Evolutionary conservation across 2,888 invertebrate genomes (phyloP).

Genomic region (Parthenolecanium corni): DNA sequence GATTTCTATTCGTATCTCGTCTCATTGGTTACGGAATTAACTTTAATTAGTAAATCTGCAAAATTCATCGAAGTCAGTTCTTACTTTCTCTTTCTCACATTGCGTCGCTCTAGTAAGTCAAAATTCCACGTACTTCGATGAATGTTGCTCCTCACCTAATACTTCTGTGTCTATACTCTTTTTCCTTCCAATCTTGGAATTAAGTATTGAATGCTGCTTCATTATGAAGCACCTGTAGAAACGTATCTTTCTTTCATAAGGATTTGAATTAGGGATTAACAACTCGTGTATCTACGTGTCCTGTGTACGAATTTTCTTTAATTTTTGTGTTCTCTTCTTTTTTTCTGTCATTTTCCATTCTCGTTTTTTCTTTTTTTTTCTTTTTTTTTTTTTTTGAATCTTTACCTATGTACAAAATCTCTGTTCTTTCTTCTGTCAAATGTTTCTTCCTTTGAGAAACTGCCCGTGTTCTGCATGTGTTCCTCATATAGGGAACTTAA

Average conservation of each 20-base stretch:
- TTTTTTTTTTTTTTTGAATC: not conserved
- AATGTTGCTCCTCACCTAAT: not conserved
- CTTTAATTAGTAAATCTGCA: not conserved
- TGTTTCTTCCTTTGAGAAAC: too few species aligned
- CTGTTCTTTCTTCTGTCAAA: too few species aligned
- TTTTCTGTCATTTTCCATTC: not conserved
- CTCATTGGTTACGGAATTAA: conserved; percentile 17
- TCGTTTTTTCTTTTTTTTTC: not conserved
- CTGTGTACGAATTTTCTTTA: not conserved
- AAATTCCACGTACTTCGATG: not conserved
- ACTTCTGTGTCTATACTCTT: too few species aligned
- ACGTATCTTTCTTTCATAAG: not conserved
- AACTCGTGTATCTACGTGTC: not conserved
- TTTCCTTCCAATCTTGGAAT: not conserved
- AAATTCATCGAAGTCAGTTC: not conserved
- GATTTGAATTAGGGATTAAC: not conserved
- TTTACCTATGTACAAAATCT: too few species aligned
- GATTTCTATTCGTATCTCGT: conserved; percentile 9
- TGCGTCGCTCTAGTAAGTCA: not conserved
- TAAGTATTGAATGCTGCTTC: not conserved
- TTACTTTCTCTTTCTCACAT: not conserved
- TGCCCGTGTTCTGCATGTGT: too few species aligned
- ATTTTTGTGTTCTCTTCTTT: not conserved
- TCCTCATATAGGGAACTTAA: too few species aligned
- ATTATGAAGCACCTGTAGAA: too few species aligned